phyloP scores from a whole-genome alignment of 2,113 vertebrate genomes.

The Petroica traversi region DNA sequence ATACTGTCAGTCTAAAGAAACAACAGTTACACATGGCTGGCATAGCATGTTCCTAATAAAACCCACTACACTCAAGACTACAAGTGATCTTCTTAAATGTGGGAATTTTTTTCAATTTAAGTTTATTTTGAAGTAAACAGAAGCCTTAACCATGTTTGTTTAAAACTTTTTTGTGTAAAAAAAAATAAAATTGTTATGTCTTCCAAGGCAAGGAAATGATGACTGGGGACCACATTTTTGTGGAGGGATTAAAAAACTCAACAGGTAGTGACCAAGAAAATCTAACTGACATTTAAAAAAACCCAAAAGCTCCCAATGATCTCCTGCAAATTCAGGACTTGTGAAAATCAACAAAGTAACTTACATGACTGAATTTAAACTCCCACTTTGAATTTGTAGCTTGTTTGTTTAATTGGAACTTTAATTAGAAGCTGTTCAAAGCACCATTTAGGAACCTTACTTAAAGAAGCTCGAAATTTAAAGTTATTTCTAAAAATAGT shows the following conservation, averaged over 20 bases:
- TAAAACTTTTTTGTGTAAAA: not conserved
- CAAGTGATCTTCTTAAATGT: not conserved
- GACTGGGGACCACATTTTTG: not conserved
- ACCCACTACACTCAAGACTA: not conserved
- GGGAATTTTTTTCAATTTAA: not conserved
- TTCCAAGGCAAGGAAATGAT: not conserved
- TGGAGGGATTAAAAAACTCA: not conserved
- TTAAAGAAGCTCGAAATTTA: not conserved
- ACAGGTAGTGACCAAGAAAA: not conserved
- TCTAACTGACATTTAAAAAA: not conserved
- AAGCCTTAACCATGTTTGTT: not conserved
- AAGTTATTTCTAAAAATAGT: not conserved
- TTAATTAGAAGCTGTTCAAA: not conserved
- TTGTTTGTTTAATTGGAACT: not conserved
- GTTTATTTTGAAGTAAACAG: not conserved
- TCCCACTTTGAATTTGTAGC: not conserved
- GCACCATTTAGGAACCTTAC: fast-evolving
- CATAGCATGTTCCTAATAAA: not conserved
- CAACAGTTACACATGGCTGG: not conserved
- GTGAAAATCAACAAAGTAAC: not conserved
- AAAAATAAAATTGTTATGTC: not conserved
- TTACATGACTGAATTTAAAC: not conserved
- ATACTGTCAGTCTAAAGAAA: not conserved
- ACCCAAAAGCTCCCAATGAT: not conserved
- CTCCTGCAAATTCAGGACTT: not conserved